Evolutionary conservation across 2,888 invertebrate species (phyloP), one percentile per base, ranked within the genome.

Genomic region (Neria commutata): DNA sequence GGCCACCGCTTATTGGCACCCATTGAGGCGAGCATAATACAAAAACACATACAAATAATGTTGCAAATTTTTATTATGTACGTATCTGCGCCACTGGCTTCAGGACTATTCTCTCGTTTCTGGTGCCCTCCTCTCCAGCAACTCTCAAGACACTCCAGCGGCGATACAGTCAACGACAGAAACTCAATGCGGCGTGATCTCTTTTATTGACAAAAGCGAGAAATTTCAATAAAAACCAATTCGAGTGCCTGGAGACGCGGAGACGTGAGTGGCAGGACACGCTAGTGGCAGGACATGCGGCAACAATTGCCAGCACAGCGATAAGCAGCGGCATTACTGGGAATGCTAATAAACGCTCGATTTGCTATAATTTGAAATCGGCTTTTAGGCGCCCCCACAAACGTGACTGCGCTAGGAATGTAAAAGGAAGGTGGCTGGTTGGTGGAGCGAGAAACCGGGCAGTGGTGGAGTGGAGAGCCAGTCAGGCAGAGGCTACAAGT

Each of bases 21-120:
- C 45, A 42, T 53, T 29, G 29, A 45, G 45, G 29, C 26, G 33
- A 45, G 21, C 23, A 33, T 45, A 45, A 54, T 54, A 46, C 21
- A 54, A 46, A 54, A 47, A 21, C 47, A 24, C 33, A 34, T 54
- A 46, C 47, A 54, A 54, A 54, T 47, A 33, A 53, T 26, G n/a
- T 37, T 29, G 29, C 29, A 29, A 29, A 29, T 29, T 29, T 29
- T 29, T 29, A 11, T 29, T 11, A 29, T 29, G 11, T 29, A 11
- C 29, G 29, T 29, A 11, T 11, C 6, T 8, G 29, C 11, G 6
- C 29, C 11, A 29, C 29, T 11, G 29, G 6, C n/a, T n/a, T n/a
- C n/a, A n/a, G n/a, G n/a, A n/a, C n/a, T n/a, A n/a, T n/a, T n/a
- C n/a, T n/a, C n/a, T n/a, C n/a, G n/a, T n/a, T n/a, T n/a, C n/a